These are phyloP conservation scores for Picathartes gymnocephalus DNA, from an alignment of 2,113 vertebrate species.

Conservation along the genomic window DNA sequence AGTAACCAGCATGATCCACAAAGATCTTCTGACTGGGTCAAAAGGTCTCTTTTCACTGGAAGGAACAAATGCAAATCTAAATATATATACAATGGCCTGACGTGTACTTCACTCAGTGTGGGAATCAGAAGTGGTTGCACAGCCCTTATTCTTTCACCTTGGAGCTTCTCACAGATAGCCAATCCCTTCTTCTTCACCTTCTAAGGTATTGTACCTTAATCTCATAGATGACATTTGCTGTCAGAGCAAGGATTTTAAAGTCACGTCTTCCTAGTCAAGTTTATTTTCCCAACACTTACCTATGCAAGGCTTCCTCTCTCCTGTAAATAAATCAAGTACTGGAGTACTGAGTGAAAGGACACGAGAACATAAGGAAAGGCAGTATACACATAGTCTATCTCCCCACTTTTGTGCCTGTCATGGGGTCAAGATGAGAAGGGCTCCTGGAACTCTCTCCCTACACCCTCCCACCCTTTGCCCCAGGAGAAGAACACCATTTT, in stretches of 20 bases:
- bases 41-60: background rate
- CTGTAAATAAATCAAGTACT: background rate
- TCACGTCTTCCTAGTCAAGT: background rate
- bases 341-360: background rate
- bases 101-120: background rate
- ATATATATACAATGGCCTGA: background rate
- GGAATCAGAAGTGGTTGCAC: background rate
- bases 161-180: background rate
- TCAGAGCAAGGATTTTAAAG: background rate
- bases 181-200: background rate
- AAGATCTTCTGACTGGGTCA: background rate
- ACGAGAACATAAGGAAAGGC: background rate
- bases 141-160: background rate
- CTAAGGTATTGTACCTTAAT: background rate
- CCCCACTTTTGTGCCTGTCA: background rate
- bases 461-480: background rate
- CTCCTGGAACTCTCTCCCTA: background rate
- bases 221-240: background rate
- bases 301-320: background rate
- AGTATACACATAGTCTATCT: background rate
- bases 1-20: background rate
- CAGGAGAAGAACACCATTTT: background rate
- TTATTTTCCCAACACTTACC: background rate
- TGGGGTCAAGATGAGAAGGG: background rate
- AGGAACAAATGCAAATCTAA: background rate